phyloP scores from a whole-genome alignment of 2,797 vertebrate species.

The Muraenolepis orangiensis region DNA sequence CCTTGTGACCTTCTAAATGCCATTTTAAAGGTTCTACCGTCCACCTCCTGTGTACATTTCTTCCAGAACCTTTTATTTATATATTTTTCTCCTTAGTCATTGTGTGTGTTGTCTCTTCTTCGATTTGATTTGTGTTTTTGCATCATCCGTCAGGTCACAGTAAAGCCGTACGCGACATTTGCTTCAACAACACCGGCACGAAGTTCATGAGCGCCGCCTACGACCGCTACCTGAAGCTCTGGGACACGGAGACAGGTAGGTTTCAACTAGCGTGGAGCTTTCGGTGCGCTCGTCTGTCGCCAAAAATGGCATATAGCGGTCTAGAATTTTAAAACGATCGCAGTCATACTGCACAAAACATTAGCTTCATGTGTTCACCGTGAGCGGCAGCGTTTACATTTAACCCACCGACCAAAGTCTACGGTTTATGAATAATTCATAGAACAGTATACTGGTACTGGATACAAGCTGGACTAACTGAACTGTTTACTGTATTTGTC shows the following conservation, averaged over 20 bases:
- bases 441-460: too few relatives aligned
- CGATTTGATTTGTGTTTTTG: not conserved
- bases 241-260: conserved; percentile 96
- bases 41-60: too few relatives aligned
- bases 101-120: not conserved
- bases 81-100: not conserved
- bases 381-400: not conserved
- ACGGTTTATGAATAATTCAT: not conserved
- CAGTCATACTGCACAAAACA: not conserved
- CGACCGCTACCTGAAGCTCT: conserved; percentile 94
- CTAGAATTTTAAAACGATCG: not conserved
- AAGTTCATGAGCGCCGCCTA: conserved; percentile 94
- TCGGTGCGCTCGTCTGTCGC: too few relatives aligned
- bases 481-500: not conserved
- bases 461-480: not conserved
- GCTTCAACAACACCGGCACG: conserved; percentile 90
- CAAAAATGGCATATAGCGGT: not conserved
- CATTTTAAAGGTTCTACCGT: too few relatives aligned
- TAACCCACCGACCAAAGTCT: not conserved
- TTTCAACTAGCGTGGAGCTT: not conserved
- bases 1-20: too few relatives aligned
- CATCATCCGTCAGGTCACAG: conserved; percentile 81
- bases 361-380: too few relatives aligned
- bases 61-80: too few relatives aligned
- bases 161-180: conserved; percentile 97